These are phyloP conservation scores for Anseranas semipalmata DNA, from an alignment of 2,113 vertebrate species.

Conservation along the genomic window DNA sequence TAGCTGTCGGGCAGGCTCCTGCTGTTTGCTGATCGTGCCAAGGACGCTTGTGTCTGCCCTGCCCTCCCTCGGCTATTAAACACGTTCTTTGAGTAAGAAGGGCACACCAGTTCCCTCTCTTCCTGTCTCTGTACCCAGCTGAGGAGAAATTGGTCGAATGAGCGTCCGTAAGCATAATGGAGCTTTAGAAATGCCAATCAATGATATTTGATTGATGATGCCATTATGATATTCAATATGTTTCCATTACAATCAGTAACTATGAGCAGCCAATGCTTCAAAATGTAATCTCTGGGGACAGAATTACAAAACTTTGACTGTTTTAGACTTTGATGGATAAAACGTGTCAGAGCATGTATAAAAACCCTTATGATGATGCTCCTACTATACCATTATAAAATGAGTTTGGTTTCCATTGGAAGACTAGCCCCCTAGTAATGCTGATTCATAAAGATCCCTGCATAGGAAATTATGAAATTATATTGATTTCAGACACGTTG, in stretches of 20 bases:
- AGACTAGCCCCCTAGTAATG: neutral
- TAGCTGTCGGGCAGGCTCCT: neutral
- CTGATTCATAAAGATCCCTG: slow-evolving; percentile 16
- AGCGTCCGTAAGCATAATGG: neutral
- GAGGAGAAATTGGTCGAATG: neutral
- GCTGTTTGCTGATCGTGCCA: neutral
- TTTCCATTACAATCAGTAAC: slow-evolving; percentile 29
- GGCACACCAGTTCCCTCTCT: neutral
- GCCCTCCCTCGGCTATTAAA: neutral
- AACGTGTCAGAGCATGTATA: neutral
- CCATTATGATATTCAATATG: slow-evolving; percentile 4
- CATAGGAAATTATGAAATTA: neutral
- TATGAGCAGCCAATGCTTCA: neutral
- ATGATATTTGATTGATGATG: slow-evolving; percentile 31
- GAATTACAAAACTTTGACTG: slow-evolving; percentile 21
- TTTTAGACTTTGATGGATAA: slow-evolving; percentile 27
- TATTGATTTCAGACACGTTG: slow-evolving; percentile 32
- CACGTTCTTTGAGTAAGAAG: neutral
- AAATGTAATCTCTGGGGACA: neutral
- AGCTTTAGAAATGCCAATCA: neutral
- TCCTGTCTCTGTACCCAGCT: neutral
- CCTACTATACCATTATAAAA: neutral
- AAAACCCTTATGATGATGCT: slow-evolving; percentile 16
- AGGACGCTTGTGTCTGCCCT: neutral
- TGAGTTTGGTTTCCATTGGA: neutral